phyloP scores from a whole-genome alignment of 64 coral and sea anemone species.

The Catalaphyllia jardinei region DNA sequence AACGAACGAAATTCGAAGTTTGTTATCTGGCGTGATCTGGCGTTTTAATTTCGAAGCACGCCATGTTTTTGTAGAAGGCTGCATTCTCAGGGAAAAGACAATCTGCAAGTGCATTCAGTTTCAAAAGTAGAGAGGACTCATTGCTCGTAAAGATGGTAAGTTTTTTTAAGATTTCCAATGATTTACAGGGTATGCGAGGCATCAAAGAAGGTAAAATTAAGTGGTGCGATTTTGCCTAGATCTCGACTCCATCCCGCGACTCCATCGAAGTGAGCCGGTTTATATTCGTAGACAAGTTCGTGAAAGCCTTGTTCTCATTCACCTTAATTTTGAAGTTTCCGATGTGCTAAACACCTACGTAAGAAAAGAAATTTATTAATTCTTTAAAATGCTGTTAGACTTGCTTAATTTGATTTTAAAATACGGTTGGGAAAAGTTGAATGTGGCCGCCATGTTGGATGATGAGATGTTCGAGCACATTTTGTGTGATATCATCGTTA shows the following conservation, averaged over 20 bases:
- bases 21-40: too few species aligned
- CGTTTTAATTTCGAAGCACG: conserved; percentile 18
- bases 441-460: too few species aligned
- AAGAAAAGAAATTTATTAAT: too few species aligned
- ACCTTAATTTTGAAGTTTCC: too few species aligned
- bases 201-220: background rate
- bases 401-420: too few species aligned
- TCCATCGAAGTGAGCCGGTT: background rate
- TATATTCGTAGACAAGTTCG: background rate
- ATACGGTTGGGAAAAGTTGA: too few species aligned
- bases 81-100: background rate
- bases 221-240: background rate
- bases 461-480: too few species aligned
- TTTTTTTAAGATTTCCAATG: background rate
- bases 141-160: background rate
- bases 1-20: conserved; percentile 55
- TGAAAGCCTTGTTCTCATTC: background rate
- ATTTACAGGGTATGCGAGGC: background rate
- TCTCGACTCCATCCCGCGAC: background rate
- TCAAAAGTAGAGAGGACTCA: background rate
- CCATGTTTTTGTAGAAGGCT: background rate
- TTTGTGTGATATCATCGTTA: too few species aligned
- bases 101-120: background rate
- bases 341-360: too few species aligned
- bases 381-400: too few species aligned